These are phyloP conservation scores for Pinctada fucata DNA, from an alignment of 2,888 invertebrate genomes.

Conservation along the genomic window DNA sequence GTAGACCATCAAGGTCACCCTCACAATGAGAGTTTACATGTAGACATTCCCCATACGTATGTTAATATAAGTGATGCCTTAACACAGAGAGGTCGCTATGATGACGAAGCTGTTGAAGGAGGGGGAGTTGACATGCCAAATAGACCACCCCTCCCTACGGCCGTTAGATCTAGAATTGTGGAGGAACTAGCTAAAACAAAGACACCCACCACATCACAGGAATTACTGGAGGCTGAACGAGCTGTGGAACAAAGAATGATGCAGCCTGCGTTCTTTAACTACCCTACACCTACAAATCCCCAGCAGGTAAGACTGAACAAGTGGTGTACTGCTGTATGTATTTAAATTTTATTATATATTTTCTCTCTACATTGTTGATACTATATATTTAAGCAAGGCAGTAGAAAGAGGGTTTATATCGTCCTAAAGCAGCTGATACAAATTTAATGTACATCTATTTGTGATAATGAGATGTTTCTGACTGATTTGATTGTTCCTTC, in stretches of 20 bases:
- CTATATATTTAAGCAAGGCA: no score
- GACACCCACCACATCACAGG: conserved; percentile 66
- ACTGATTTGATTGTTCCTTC: not conserved
- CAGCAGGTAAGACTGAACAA: no score
- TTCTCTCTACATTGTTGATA: no score
- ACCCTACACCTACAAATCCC: conserved; percentile 62
- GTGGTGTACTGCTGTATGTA: no score
- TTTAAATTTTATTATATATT: no score
- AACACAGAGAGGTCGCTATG: conserved; percentile 14
- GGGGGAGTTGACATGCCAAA: conserved; percentile 51
- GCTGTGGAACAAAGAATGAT: conserved; percentile 62
- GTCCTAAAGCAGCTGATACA: no score
- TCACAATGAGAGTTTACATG: conserved; percentile 34
- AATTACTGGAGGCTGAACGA: conserved; percentile 61
- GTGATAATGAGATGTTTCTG: not conserved
- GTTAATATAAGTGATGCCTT: conserved; percentile 60
- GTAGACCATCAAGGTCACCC: not conserved
- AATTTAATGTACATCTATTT: not conserved
- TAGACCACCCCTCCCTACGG: conserved; percentile 71
- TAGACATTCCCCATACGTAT: conserved; percentile 62
- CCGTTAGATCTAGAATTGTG: conserved; percentile 65
- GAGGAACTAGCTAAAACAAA: conserved; percentile 67
- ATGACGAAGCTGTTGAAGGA: conserved; percentile 7
- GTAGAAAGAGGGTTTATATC: no score
- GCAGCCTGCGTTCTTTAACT: conserved; percentile 70